A percentile compares a stretch with the other conserved stretches of the same genome.
phyloP scores from a whole-genome alignment of 2,797 vertebrate genomes.

The Siniperca obscura region DNA sequence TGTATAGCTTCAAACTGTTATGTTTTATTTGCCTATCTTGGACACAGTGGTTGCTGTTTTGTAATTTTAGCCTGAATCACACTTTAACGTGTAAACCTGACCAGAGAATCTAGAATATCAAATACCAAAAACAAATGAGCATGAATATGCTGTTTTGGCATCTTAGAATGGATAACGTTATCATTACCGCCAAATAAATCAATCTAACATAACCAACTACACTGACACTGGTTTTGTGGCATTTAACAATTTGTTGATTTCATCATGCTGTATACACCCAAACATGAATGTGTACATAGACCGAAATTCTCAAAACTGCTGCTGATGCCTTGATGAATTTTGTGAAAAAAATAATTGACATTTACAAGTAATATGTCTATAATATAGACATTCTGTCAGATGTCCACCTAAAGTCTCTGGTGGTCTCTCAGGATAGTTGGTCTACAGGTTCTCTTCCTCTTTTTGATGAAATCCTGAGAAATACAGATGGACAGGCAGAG shows the following conservation, averaged over 20 bases:
- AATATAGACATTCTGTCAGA: no score
- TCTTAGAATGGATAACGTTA: neutral
- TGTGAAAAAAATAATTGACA: neutral
- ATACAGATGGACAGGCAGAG: slow-evolving; percentile 69
- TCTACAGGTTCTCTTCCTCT: slow-evolving; percentile 40
- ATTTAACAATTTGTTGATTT: neutral
- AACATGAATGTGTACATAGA: neutral
- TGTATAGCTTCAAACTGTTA: neutral
- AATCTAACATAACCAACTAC: neutral
- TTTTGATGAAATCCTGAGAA: slow-evolving; percentile 58
- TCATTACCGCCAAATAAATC: neutral
- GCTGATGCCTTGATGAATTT: neutral
- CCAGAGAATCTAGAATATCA: neutral
- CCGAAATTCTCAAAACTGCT: neutral
- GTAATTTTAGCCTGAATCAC: neutral
- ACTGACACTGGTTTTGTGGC: neutral
- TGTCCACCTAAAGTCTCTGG: neutral
- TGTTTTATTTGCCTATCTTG: neutral
- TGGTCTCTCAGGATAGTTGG: neutral
- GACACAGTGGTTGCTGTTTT: neutral
- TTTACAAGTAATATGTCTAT: neutral
- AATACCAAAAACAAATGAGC: neutral
- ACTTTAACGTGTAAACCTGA: neutral
- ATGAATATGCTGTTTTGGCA: neutral
- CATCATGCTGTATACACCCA: neutral